phyloP scores from a whole-genome alignment of 2,113 vertebrate species.

The Dicerorhinus sumatrensis region DNA sequence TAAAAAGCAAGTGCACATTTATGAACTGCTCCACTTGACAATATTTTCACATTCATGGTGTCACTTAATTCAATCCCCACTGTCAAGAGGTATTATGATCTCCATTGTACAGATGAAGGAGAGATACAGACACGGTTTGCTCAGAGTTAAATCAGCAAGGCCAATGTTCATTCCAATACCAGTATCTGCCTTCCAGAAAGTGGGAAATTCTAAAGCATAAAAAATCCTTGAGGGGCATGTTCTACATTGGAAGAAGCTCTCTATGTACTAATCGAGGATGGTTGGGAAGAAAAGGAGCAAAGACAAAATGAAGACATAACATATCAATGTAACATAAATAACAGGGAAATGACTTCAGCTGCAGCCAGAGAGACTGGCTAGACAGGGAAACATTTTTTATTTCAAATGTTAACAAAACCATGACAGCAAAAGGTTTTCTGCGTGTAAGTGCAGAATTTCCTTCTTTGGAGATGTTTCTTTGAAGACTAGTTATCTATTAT shows the following conservation, averaged over 20 bases:
- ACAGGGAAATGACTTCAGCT: background rate
- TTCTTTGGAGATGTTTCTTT: background rate
- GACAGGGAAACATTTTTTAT: background rate
- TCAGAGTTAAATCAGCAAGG: background rate
- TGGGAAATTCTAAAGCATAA: background rate
- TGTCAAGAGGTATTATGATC: background rate
- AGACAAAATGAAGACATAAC: background rate
- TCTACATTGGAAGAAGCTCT: background rate
- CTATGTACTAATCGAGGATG: background rate
- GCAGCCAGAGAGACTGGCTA: background rate
- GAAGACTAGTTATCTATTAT: constrained; percentile 16
- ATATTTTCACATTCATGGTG: background rate
- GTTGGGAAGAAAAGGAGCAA: background rate
- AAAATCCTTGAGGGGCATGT: background rate
- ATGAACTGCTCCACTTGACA: background rate
- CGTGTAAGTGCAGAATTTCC: background rate
- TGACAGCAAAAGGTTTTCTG: background rate
- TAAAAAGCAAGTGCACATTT: background rate
- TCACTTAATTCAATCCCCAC: background rate
- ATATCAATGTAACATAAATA: background rate
- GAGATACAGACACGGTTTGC: background rate
- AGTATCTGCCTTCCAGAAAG: background rate
- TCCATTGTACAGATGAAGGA: background rate
- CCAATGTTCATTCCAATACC: background rate
- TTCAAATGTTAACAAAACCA: background rate